These are phyloP conservation scores for Steinernema hermaphroditum DNA, from an alignment of 2,888 invertebrate species.

Conservation along the genomic window DNA sequence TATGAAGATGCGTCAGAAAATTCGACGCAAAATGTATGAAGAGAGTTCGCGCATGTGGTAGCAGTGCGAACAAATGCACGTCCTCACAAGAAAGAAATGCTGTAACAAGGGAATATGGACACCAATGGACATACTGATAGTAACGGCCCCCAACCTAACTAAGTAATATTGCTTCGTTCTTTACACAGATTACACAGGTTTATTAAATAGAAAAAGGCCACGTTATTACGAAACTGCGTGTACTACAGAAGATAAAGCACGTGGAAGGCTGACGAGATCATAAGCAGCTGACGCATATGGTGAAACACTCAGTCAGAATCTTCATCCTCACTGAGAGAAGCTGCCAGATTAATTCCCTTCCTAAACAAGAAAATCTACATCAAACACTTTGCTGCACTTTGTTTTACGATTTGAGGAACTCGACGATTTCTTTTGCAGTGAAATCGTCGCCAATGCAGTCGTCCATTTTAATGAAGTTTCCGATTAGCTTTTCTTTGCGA, in stretches of 20 bases:
- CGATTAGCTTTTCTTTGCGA: conserved; percentile 50
- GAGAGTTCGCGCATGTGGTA: too few relatives aligned
- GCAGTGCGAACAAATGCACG: too few relatives aligned
- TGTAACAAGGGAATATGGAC: too few relatives aligned
- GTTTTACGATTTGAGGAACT: conserved; percentile 45
- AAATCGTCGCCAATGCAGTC: conserved; percentile 54
- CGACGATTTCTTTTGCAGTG: conserved; percentile 39
- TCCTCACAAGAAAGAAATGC: too few relatives aligned
- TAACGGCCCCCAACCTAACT: too few relatives aligned
- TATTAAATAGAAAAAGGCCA: too few relatives aligned
- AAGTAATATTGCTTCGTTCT: too few relatives aligned
- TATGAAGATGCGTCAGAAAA: too few relatives aligned
- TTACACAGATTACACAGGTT: too few relatives aligned
- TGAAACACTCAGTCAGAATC: not conserved
- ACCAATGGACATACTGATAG: too few relatives aligned
- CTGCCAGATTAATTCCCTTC: not conserved
- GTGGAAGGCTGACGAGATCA: not conserved
- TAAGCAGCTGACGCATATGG: not conserved
- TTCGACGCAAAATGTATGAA: too few relatives aligned
- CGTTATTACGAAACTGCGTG: not conserved
- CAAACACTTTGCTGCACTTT: not conserved
- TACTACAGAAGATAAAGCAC: not conserved
- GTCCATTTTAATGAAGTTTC: conserved; percentile 56
- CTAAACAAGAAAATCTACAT: not conserved
- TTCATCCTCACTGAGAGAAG: not conserved